Evolutionary conservation across 2,797 vertebrate species (phyloP).

Genomic region (Taenioides sp.): DNA sequence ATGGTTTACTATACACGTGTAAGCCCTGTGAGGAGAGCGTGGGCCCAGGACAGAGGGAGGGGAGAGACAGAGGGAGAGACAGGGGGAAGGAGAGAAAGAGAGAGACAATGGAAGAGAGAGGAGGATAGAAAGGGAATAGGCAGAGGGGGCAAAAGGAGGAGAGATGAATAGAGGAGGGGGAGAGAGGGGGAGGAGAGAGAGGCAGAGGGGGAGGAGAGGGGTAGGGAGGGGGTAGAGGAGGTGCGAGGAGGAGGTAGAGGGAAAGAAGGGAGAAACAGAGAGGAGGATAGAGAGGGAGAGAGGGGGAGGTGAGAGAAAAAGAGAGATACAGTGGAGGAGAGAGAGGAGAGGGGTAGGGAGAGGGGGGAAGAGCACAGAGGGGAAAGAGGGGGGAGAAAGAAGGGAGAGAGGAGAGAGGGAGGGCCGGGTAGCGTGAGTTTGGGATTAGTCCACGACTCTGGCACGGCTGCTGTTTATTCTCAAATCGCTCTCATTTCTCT

Average conservation of each 20-base stretch:
- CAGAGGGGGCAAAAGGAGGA: too few species aligned
- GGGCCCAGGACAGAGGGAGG: slow-evolving; percentile 24
- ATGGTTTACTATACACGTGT: slow-evolving; percentile 64
- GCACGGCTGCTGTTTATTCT: slow-evolving; percentile 62
- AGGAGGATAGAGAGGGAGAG: not conserved
- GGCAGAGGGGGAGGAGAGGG: not conserved
- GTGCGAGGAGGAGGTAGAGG: not conserved
- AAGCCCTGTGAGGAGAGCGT: slow-evolving; percentile 55
- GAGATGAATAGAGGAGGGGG: not conserved
- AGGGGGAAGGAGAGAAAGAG: slow-evolving; percentile 24
- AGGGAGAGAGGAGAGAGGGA: not conserved
- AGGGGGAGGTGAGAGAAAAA: not conserved
- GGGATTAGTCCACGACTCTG: slow-evolving; percentile 73
- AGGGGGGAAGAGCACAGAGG: slow-evolving; percentile 25
- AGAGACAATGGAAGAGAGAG: not conserved
- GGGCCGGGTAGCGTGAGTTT: slow-evolving; percentile 63
- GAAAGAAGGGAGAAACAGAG: not conserved
- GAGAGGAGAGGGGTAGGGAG: not conserved
- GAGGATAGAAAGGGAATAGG: not conserved
- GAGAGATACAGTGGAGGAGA: not conserved
- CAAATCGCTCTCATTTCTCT: slow-evolving; percentile 79
- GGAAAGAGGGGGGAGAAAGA: slow-evolving; percentile 17
- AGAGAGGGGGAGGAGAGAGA: not conserved
- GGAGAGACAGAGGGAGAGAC: slow-evolving; percentile 18
- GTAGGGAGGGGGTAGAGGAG: not conserved